Conservation (phyloP, 2,888 invertebrate genomes). For the Hydriomena furcata region DNA sequence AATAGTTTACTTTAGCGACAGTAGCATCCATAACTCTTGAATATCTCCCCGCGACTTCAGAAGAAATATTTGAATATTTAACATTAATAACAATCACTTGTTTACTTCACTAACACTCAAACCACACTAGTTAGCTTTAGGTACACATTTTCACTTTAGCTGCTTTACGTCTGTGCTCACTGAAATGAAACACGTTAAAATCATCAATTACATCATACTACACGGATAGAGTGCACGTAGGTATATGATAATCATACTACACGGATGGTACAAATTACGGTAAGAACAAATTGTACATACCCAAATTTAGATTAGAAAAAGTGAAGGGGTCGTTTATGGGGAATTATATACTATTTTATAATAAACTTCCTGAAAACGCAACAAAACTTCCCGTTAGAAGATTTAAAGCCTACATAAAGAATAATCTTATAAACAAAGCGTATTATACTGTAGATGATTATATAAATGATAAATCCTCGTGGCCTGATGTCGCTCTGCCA, state of each 20-base stretch:
- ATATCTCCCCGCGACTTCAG: slow-evolving; percentile 22
- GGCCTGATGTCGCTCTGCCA: too few relatives aligned
- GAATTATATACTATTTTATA: too few relatives aligned
- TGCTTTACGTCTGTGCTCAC: slow-evolving; percentile 21
- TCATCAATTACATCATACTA: slow-evolving; percentile 14
- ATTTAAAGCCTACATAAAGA: too few relatives aligned
- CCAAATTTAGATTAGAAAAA: too few relatives aligned
- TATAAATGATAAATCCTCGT: too few relatives aligned
- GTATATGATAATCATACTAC: slow-evolving; percentile 1
- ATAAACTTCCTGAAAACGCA: too few relatives aligned
- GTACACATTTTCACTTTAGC: slow-evolving; percentile 19
- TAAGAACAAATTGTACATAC: too few relatives aligned
- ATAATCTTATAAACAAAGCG: too few relatives aligned
- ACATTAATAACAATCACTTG: slow-evolving; percentile 25
- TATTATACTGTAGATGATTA: too few relatives aligned
- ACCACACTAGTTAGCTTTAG: slow-evolving; percentile 18
- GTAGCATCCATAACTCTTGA: slow-evolving; percentile 29
- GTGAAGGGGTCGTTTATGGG: too few relatives aligned
- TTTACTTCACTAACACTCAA: slow-evolving; percentile 17
- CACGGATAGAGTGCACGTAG: not conserved
- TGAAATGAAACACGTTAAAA: slow-evolving; percentile 29
- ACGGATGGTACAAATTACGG: too few relatives aligned
- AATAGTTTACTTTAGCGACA: slow-evolving; percentile 21
- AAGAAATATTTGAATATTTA: slow-evolving; percentile 21
- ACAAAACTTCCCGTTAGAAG: too few relatives aligned